Percentiles rank a stretch among this genome's conserved stretches.
Evolutionary conservation across 1,140 invertebrate species (phyloP).

Genomic region (Proctacanthus coquilletti): DNA sequence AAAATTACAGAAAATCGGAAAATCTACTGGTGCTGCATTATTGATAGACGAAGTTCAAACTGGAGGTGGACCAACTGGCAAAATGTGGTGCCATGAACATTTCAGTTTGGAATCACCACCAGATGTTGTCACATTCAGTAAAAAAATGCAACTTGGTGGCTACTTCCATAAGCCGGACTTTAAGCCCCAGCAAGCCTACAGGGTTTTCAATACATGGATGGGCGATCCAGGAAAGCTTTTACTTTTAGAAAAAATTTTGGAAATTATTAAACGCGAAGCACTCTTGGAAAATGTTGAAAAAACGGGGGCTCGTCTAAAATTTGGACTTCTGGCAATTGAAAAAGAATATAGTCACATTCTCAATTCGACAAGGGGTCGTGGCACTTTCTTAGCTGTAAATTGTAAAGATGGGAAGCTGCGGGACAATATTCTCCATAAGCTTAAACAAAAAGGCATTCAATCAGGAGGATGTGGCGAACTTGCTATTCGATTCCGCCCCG

Average conservation of each 20-base stretch:
- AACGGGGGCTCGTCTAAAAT: constrained; percentile 55
- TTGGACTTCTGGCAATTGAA: constrained; percentile 47
- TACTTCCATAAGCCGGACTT: constrained; percentile 62
- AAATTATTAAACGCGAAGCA: constrained; percentile 66
- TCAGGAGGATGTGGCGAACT: constrained; percentile 71
- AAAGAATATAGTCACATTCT: constrained; percentile 54
- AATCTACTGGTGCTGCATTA: constrained; percentile 53
- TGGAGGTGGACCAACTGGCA: constrained; percentile 83
- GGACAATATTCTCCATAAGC: constrained; percentile 64
- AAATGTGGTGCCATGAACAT: constrained; percentile 91
- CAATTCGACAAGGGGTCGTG: constrained; percentile 64
- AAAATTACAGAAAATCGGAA: constrained; percentile 59
- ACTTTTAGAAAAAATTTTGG: constrained; percentile 64
- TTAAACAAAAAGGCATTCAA: constrained; percentile 74
- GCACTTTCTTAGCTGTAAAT: constrained; percentile 78
- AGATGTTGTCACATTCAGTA: constrained; percentile 89
- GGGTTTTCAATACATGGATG: constrained; percentile 97
- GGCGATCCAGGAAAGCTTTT: constrained; percentile 88
- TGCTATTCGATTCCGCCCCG: constrained; percentile 69
- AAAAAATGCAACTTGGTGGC: constrained; percentile 91
- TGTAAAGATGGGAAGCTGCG: constrained; percentile 42
- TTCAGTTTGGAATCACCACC: constrained; percentile 72
- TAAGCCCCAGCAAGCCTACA: constrained; percentile 62
- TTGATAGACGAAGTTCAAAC: constrained; percentile 93
- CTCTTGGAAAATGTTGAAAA: constrained; percentile 56